Conservation (phyloP, 2,113 vertebrate genomes). For the Toxotes chatareus region DNA sequence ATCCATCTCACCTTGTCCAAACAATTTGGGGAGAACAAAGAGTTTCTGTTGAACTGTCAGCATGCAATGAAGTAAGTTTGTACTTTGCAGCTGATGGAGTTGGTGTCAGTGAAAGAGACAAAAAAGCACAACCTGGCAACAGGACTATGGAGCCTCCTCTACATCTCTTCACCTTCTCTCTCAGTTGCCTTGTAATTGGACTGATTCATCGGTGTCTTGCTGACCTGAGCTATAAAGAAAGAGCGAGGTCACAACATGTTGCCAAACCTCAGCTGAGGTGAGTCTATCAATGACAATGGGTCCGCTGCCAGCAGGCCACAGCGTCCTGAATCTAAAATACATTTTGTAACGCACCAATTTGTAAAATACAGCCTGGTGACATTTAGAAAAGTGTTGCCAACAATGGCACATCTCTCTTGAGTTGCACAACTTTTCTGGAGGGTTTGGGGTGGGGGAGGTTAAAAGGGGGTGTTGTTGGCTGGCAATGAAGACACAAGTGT, state of each 20-base stretch:
- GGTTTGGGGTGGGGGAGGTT: no score
- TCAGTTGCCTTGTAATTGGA: slow-evolving; percentile 36
- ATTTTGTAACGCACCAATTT: background rate
- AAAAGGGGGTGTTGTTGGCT: slow-evolving; percentile 3
- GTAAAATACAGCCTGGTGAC: slow-evolving; percentile 27
- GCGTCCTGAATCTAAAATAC: slow-evolving; percentile 30
- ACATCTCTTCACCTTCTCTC: slow-evolving; percentile 9
- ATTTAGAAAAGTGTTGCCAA: slow-evolving; percentile 29
- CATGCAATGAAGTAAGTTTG: background rate
- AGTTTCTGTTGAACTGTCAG: slow-evolving; percentile 7
- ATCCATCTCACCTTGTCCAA: background rate
- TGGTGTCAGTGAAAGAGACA: background rate
- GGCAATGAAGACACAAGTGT: slow-evolving; percentile 21
- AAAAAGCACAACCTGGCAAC: slow-evolving; percentile 21
- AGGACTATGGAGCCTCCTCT: slow-evolving; percentile 5
- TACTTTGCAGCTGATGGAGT: slow-evolving; percentile 17
- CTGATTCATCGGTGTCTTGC: slow-evolving; percentile 42
- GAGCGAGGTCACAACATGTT: slow-evolving; percentile 1
- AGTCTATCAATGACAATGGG: slow-evolving; percentile 45
- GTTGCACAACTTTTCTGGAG: slow-evolving; percentile 11
- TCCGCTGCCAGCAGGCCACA: slow-evolving; percentile 19
- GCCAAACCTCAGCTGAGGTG: slow-evolving; percentile 43
- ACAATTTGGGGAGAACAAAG: slow-evolving; percentile 1
- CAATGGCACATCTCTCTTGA: slow-evolving; percentile 6
- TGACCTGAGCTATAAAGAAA: slow-evolving; percentile 62